These are phyloP conservation scores for Plagodis pulveraria DNA, from an alignment of 2,888 invertebrate genomes.

Conservation along the genomic window DNA sequence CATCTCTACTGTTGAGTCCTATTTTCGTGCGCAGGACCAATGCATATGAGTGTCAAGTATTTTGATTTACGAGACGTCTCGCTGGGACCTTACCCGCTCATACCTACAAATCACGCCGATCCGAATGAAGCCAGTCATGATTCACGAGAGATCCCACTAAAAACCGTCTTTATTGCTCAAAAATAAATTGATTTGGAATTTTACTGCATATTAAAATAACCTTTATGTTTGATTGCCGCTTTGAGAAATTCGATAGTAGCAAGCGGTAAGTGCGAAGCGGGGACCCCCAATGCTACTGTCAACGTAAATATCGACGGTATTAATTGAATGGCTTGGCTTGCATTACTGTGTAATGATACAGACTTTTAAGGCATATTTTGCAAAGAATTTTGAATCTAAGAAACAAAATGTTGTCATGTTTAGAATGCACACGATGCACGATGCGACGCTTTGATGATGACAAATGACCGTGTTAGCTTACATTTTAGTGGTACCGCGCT, in stretches of 20 bases:
- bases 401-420: no score
- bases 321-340: slow-evolving; percentile 66
- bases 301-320: slow-evolving; percentile 67
- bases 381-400: no score
- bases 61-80: slow-evolving; percentile 76
- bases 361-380: neutral
- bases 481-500: no score
- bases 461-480: no score
- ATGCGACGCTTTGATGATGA: no score
- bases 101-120: slow-evolving; percentile 68
- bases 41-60: slow-evolving; percentile 57
- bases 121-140: slow-evolving; percentile 50
- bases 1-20: slow-evolving; percentile 23
- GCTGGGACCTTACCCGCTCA: slow-evolving; percentile 70
- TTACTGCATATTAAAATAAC: slow-evolving; percentile 82
- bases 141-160: slow-evolving; percentile 69
- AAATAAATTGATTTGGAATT: slow-evolving; percentile 80
- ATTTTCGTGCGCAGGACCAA: slow-evolving; percentile 44
- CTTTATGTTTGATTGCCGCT: slow-evolving; percentile 74
- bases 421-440: no score
- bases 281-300: slow-evolving; percentile 69
- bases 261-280: slow-evolving; percentile 47
- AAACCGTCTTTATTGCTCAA: slow-evolving; percentile 67
- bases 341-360: slow-evolving; percentile 27
- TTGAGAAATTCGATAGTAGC: slow-evolving; percentile 47